phyloP scores from a whole-genome alignment of 1,140 invertebrate species.

The Trichonephila inaurata region DNA sequence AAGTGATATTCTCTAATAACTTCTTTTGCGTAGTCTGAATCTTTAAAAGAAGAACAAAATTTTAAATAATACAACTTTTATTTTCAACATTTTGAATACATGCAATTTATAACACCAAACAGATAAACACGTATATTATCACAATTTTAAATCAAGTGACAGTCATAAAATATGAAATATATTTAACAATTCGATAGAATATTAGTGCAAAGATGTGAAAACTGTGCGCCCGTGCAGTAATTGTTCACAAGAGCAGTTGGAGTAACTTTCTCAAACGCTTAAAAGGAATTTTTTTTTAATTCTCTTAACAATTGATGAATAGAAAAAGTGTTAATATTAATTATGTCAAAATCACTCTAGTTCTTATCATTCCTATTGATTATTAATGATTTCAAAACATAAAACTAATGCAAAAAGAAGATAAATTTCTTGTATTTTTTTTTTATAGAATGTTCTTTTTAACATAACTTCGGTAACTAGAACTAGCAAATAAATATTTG shows the following conservation, averaged over 20 bases:
- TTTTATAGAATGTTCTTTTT: no score
- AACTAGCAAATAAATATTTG: no score
- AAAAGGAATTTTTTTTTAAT: not conserved
- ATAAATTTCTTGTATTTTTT: no score
- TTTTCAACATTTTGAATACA: constrained; percentile 29
- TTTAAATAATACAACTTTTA: constrained; percentile 26
- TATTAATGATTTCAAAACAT: no score
- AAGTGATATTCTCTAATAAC: not conserved
- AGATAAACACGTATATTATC: constrained; percentile 52
- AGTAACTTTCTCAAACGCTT: not conserved
- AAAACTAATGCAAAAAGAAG: no score
- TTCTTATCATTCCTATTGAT: no score
- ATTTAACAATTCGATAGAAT: constrained; percentile 3
- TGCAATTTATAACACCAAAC: constrained; percentile 47
- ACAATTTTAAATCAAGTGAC: constrained; percentile 11
- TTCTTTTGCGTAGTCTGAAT: not conserved
- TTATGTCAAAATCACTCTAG: no score
- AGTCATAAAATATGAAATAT: constrained; percentile 37
- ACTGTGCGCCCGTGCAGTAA: constrained; percentile 10
- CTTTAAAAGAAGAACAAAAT: not conserved
- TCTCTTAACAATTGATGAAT: no score
- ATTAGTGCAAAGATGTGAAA: constrained; percentile 19
- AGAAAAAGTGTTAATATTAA: no score
- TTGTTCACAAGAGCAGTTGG: not conserved
- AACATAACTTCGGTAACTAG: no score